Base-by-base conservation (phyloP, 1,140 invertebrate genomes). In the Drosophila lowei region DNA sequence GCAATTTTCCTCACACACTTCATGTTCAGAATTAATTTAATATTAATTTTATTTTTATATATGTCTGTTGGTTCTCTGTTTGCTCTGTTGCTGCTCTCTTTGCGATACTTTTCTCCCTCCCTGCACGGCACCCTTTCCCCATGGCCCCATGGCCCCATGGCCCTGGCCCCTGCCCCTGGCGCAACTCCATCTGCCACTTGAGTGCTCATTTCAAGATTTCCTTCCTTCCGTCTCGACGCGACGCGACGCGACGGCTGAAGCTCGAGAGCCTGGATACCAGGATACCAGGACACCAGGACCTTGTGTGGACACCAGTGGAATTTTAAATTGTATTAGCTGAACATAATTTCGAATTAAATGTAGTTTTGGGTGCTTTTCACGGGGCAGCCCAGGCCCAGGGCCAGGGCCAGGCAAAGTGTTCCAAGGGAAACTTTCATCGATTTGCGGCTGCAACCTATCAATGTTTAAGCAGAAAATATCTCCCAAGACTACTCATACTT, bases 11-110 rank as follows among this genome's bases (percentile, higher is more conserved):
- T 74, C 81, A 86, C 81, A 81, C 83, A 86, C 83, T 86, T 88
- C 81, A 86, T 86, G 81, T 88, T 78, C 81, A 78, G 81, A 86
- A 86, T 88, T 86, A 86, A 86, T 88, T 86, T 86, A 86, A 86
- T 86, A 86, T 86, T 86, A 86, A 86, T 86, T 86, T 86, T 86
- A 86, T 86, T 81, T 77, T 72, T 59, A 52, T 72, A 25, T 47
- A 60, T 57, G 21, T 70, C 47, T 73, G 56, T 57, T 59, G 54
- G 58, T 54, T 62, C 58, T 49, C 30, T 30, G 46, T 57, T 56
- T 58, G 50, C 49, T 38, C 38, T 65, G 55, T 49, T 61, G 65
- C 41, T 62, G 46, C 41, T 65, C 63, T 43, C 61, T 49, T 66
- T 38, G 63, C 64, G 49, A 56, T 56, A 56, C 54, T 56, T 56